Conservation (phyloP, 1,140 invertebrate genomes). For the Oppia nitens region DNA sequence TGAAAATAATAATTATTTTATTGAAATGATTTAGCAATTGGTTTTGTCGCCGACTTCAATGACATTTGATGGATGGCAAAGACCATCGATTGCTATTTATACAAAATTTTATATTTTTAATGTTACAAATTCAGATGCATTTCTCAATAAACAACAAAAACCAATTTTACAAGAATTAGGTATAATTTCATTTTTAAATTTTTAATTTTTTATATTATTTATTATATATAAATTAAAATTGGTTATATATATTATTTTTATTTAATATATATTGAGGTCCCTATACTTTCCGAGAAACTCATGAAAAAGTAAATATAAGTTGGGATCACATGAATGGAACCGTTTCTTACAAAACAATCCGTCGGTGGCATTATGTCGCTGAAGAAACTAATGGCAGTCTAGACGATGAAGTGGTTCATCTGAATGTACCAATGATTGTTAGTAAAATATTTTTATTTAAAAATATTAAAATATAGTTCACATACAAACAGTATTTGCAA, state of each 20-base stretch:
- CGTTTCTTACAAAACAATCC: constrained; percentile 26
- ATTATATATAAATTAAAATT: neutral
- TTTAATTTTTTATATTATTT: too few species aligned
- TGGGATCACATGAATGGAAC: constrained; percentile 26
- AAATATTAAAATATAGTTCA: too few species aligned
- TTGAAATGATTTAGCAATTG: constrained; percentile 19
- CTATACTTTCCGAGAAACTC: constrained; percentile 23
- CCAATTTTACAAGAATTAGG: constrained; percentile 63
- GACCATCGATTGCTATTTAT: constrained; percentile 31
- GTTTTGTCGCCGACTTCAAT: constrained; percentile 23
- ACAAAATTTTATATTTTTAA: constrained; percentile 51
- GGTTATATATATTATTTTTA: neutral
- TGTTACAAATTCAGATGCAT: constrained; percentile 72
- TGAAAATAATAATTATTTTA: too few species aligned
- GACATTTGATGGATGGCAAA: constrained; percentile 28
- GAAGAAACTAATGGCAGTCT: constrained; percentile 23
- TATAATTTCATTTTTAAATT: too few species aligned
- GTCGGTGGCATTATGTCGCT: constrained; percentile 22
- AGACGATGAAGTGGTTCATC: constrained; percentile 27
- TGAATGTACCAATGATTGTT: constrained; percentile 29
- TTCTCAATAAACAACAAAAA: constrained; percentile 56
- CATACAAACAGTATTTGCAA: too few species aligned
- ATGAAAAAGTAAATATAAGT: constrained; percentile 27
- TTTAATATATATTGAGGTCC: constrained; percentile 5
- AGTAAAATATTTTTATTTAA: constrained; percentile 16